A percentile compares a stretch with the other conserved stretches of the same genome.
These are phyloP conservation scores for Gasteruption jaculator DNA, from an alignment of 2,888 invertebrate species.

Conservation along the genomic window DNA sequence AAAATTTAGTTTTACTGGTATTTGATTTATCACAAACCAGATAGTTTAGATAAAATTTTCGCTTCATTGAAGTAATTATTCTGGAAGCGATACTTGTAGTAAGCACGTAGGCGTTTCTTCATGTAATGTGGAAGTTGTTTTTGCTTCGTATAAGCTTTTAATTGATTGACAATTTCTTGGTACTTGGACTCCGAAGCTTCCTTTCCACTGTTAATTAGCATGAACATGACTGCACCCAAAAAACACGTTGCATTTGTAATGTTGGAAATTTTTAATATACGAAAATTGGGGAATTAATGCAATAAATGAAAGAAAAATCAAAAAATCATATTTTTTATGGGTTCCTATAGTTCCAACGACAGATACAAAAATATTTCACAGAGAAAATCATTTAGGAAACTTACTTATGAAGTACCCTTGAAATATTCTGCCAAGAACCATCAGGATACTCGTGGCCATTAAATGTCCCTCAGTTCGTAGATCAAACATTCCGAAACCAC, in stretches of 20 bases:
- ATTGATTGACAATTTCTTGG: constrained; percentile 48
- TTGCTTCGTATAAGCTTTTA: constrained; percentile 46
- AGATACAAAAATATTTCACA: too few relatives aligned
- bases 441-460: constrained; percentile 34
- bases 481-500: constrained; percentile 35
- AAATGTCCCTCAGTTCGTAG: constrained; percentile 32
- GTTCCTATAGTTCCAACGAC: too few relatives aligned
- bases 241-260: not conserved
- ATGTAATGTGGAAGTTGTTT: constrained; percentile 48
- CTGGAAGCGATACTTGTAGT: constrained; percentile 49
- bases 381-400: too few relatives aligned
- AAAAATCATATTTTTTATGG: too few relatives aligned
- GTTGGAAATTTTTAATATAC: not conserved
- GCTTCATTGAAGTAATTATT: constrained; percentile 50
- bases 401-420: constrained; percentile 41
- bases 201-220: constrained; percentile 36
- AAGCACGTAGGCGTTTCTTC: constrained; percentile 43
- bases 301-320: not conserved
- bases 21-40: constrained; percentile 29
- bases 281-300: not conserved
- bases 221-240: constrained; percentile 38
- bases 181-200: constrained; percentile 46
- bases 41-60: constrained; percentile 39
- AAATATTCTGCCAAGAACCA: constrained; percentile 39
- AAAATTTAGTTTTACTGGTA: too few relatives aligned